Evolutionary conservation across 2,888 invertebrate genomes (phyloP), one percentile per base, ranked within the genome.

Genomic region (Pachymerium ferrugineum): DNA sequence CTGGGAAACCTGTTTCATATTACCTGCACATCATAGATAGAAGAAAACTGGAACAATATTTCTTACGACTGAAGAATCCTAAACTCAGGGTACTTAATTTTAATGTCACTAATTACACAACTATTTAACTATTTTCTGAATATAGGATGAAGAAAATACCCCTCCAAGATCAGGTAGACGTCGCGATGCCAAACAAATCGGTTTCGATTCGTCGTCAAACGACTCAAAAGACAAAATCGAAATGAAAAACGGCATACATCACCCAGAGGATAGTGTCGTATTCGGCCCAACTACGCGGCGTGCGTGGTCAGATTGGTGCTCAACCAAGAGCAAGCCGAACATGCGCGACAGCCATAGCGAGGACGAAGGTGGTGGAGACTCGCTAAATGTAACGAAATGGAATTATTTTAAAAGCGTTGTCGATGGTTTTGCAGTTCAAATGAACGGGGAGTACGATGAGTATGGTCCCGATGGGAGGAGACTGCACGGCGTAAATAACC

Each of bases 21-120:
- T 99, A 94, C 86, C 88, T 98, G 79, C 99, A 99, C 85, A 90
- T 93, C 80, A 97, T 99, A 82, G 98, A 99, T 87, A 89, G 97
- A 83, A 95, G 95, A 79, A 96, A 94, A 83, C 78, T 84, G 76
- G 97, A 97, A 87, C 90, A 94, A 84, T 97, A 97, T 86, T 97
- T 97, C 86, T 93, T 93, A 85, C 89, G 93, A 84, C 87, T 94
- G 85, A 95, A 94, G 86, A 94, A 93, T 84, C 92, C 92, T 22
- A 81, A 90, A 85, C 78, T 80, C 74, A 83, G 81, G 81, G 84
- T 84, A 79, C 80, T 80, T 77, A 33, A 22, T 72, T n/a, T n/a
- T 31, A 38, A 73, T 74, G 54, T 30, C 62, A 1, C 69, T 73
- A 69, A 14, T 29, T 22, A 29, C 54, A 31, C 19, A 71, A 1